Evolutionary conservation across 2,888 invertebrate genomes (phyloP), one percentile per base, ranked within the genome.

Genomic region (Apodemia mormo): DNA sequence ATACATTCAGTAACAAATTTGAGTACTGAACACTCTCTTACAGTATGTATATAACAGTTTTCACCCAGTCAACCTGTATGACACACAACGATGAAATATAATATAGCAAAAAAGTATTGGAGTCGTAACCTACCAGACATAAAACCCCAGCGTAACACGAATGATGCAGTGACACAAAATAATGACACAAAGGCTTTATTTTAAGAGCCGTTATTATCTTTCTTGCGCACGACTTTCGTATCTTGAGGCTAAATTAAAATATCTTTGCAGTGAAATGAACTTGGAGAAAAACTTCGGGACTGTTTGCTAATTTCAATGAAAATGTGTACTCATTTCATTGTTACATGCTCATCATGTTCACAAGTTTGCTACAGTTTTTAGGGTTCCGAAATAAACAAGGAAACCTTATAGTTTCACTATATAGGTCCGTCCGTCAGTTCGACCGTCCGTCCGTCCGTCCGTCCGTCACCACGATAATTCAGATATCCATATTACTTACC

Each of bases 121-220:
- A 58, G 58, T 58, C 65, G 14, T 43, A 61, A 69, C 70, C 29
- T 66, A 67, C 52, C 68, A 71, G 68, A 72, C 68, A 68, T 68
- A 65, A 70, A 70, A 68, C 69, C 65, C 65, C 64, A 69, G 68
- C 71, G 72, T 67, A 68, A 66, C 68, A 70, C 68, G 72, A 76
- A 71, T 73, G 73, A 74, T 70, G 71, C 70, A 70, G 70, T 75
- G 70, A 82, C 83, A 82, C 84, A 82, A 79, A 84, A 85, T 88
- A 87, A 87, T 85, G 85, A 82, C 82, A 83, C 84, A 86, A 86
- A 85, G 84, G 84, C 85, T 86, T 87, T 85, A 86, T 86, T 87
- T 86, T 85, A 87, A 88, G 86, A 86, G 82, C 84, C 80, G 81
- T 84, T 82, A 86, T 87, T 87, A 87, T 88, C 84, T 85, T 83